Evolutionary conservation across 1,140 invertebrate species (phyloP), one percentile per base, ranked within the genome.

Genomic region (Danaus melanippus): DNA sequence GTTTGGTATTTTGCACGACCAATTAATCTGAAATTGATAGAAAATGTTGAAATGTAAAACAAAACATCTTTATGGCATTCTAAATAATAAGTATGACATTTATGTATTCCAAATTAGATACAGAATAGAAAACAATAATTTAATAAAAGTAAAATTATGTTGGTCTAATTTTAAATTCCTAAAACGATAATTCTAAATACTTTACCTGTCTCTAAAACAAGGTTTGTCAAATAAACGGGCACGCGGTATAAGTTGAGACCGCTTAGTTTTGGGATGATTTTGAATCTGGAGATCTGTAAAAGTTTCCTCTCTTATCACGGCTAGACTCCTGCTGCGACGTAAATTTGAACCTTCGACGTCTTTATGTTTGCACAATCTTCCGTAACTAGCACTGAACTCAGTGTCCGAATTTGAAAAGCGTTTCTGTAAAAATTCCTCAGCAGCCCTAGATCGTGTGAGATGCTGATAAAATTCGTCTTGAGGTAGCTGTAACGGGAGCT

Each of bases 301-400:
- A 49, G 92, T 90, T 79, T 93, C 92, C 76, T 94, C 93, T 71
- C 92, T 89, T 73, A 93, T 93, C 44, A 93, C 91, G 45, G 93
- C 93, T 66, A 94, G 90, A 71, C 92, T 93, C 64, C 91, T 87
- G 60, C 92, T 93, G 44, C 93, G 88, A 40, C 93, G 89, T 68
- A 94, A 82, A 61, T 91, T 90, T 59, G 91, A 92, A 58, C 89
- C 88, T 60, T 90, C 89, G 46, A 76, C 66, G 54, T 87, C 84
- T 69, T 84, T 87, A 58, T 87, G 84, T 50, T 85, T 87, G 60
- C 84, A 87, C 53, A 85, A 58, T 69, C 77, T 78, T 47, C 84
- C 82, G 76, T 87, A 86, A 58, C 81, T 87, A 9, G 76, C 79
- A 56, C 72, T 84, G 55, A 85, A 82, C 60, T 87, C 84, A 17